phyloP scores from a whole-genome alignment of 2,113 vertebrate species.

The Ceyx cyanopectus region DNA sequence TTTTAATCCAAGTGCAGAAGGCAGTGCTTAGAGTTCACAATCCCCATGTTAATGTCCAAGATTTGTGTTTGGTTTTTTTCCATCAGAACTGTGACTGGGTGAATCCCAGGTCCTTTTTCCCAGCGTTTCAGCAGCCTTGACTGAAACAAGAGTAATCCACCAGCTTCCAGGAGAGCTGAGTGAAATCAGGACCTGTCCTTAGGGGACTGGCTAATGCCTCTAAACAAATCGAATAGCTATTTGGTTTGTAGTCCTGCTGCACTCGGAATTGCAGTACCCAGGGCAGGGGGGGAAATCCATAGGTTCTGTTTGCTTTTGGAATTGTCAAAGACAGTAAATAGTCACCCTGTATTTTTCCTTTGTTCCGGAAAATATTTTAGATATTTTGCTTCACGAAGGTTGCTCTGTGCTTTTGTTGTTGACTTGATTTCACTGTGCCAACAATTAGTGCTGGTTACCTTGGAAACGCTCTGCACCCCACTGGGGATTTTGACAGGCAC shows the following conservation, averaged over 20 bases:
- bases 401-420: conserved; percentile 70
- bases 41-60: not conserved
- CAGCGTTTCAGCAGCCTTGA: not conserved
- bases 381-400: conserved; percentile 51
- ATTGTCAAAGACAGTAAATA: not conserved
- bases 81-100: not conserved
- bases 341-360: not conserved
- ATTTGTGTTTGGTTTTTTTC: not conserved
- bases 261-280: not conserved
- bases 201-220: conserved; percentile 8
- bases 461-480: conserved; percentile 77
- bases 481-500: conserved; percentile 75
- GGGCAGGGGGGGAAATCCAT: not conserved
- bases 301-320: conserved; percentile 22
- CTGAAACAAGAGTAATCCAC: not conserved
- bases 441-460: conserved; percentile 77
- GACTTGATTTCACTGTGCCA: conserved; percentile 57
- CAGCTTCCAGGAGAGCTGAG: not conserved
- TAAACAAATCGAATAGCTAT: not conserved
- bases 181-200: not conserved
- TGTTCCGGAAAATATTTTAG: conserved; percentile 22
- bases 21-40: not conserved
- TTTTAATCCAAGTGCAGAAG: not conserved
- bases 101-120: not conserved
- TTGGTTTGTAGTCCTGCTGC: not conserved